Base-by-base conservation (phyloP, 1,140 invertebrate genomes). In the Drosophila equinoxialis region DNA sequence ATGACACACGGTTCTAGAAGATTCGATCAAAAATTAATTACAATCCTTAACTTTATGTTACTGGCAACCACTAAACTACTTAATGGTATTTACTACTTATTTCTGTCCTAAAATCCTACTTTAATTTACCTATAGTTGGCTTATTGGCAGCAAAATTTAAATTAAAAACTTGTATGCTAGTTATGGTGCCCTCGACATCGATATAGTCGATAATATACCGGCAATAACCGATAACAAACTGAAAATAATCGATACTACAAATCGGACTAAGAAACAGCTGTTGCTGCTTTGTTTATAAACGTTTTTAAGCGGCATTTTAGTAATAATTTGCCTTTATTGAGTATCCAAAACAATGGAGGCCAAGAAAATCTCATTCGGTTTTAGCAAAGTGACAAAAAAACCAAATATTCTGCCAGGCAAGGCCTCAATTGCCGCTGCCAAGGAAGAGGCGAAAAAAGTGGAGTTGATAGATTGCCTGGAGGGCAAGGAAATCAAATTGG, bases 341-440 rank as follows among this genome's bases (percentile, higher is more conserved):
- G 66, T 41, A 20, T 13, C 10, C 6, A 6, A 30, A 6, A 39
- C 51, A 57, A 92, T 92, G 91, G 94, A 94, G 66, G 71, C 83
- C 75, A 96, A 96, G 70, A 96, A 96, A 89, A 95, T 96, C 91
- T 96, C 96, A 0, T 97, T 97, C 92, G 94, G 95, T 30, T 96
- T 96, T 92, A 86, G 68, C 45, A 96, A 96, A 93, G 93, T 94
- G 1, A 93, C 94, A 41, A 96, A 95, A 85, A 95, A 95, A 80
- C 91, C 94, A 20, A 93, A 93, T 67, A 92, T 94, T 51, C 74
- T 90, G 45, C 66, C 83, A 14, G 82, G 76, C 67, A 90, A 86
- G 35, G 85, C 92, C 69, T 85, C 94, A 82, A 37, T 59, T 11
- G 57, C 11, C n/a, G 57, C 17, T 39, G 45, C 7, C 17, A 20